Evolutionary conservation across 1,140 invertebrate genomes (phyloP), one percentile per base, ranked within the genome.

Genomic region (Drosophila parabipectinata): DNA sequence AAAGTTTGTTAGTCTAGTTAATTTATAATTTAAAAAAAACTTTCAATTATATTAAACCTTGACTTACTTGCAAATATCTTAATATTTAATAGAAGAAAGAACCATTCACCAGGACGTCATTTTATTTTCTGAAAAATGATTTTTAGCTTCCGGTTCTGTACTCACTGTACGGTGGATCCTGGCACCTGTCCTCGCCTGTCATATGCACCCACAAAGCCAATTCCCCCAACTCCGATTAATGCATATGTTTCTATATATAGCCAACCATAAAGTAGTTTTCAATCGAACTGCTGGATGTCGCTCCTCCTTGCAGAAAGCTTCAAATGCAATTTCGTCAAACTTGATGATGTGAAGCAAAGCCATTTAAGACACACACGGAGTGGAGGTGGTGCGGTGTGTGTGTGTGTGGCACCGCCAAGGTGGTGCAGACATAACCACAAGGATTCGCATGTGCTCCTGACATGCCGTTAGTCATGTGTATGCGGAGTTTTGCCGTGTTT

Each of bases 281-380:
- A 72, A 82, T 81, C 73, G 79, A 18, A 44, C 41, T 44, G 41
- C n/a, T 44, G 39, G 39, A 5, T 7, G 39, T 56, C 59, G 59
- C 69, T 75, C 63, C 52, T 56, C 69, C 68, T 9, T 9, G 37
- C 45, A 60, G 51, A 41, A 26, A 28, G 60, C 67, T 53, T 34
- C 37, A 64, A 81, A 81, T 81, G 78, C 79, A 81, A 81, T 82
- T 82, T 83, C 64, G 62, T 66, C 59, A 78, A 82, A 82, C 74
- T 82, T 78, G 58, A 78, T 82, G 79, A 82, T 83, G 78, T 80
- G 41, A 39, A 57, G 51, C 63, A 39, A 57, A 71, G 66, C 72
- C 50, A 71, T 69, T 76, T 60, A 69, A 71, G 18, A 59, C 41
- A 37, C 58, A 55, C 51, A 56, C 51, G 58, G 15, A 50, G 47